Base-by-base conservation (phyloP, 2,113 vertebrate species). In the Aldabrachelys gigantea region DNA sequence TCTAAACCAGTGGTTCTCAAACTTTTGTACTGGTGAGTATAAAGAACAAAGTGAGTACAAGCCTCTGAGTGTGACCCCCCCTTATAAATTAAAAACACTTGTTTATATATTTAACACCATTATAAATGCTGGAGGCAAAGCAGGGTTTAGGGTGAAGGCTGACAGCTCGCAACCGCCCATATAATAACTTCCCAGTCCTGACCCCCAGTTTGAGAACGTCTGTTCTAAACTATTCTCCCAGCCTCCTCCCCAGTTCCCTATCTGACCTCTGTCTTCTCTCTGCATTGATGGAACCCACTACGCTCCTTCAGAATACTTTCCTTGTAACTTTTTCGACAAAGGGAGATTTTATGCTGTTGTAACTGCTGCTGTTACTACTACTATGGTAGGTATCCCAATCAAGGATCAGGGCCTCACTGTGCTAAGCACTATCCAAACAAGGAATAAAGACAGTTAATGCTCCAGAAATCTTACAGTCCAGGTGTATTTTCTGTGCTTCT, bases 271-370 rank as follows among this genome's bases (percentile, higher is more conserved):
- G 89, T 89, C 87, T 91, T 96, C 10, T 17, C 75, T 93, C 90
- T 93, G 56, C 52, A n/a, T 31, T 38, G 47, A n/a, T 8, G 38
- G 47, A 69, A 50, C 35, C 24, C 27, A 49, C 0, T 52, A 88
- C 56, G 6, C 5, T 86, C 94, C 93, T 85, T 94, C 94, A 41
- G 62, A 83, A 6, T 93, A 54, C 72, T 97, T 95, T 91, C 87
- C 69, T 95, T 92, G 79, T 93, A 94, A 94, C 62, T 29, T 91
- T 75, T 94, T 96, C 80, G 84, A 91, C 94, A 95, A 87, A 93
- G 87, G 56, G 87, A 93, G 90, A 93, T 92, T 96, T 91, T 95
- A n/a, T 93, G 95, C 59, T 0, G 10, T 47, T 94, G 41, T 79
- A 94, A 11, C 88, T 84, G 56, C 91, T 85, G 80, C 94, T 95